phyloP scores from a whole-genome alignment of 1,140 invertebrate species.

The Caenorhabditis briggsae region DNA sequence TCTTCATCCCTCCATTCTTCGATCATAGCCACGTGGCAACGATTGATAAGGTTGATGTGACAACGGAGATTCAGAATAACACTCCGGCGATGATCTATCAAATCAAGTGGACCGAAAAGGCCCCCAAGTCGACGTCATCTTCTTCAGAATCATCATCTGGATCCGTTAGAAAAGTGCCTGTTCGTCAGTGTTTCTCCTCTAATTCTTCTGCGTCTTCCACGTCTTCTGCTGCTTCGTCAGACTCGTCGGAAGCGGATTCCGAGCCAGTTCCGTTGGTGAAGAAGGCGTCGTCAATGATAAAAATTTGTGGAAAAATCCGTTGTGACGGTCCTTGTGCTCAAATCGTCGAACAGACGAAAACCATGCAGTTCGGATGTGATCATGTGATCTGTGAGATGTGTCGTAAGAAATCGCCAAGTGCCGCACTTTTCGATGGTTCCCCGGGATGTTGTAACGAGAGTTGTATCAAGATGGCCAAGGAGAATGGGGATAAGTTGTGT shows the following conservation, averaged over 20 bases:
- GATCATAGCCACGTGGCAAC: background rate
- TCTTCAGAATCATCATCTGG: background rate
- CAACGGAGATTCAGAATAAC: background rate
- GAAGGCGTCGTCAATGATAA: conserved; percentile 37
- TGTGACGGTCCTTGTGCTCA: conserved; percentile 2
- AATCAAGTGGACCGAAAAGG: background rate
- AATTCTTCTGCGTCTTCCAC: too few species aligned
- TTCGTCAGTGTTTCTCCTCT: too few species aligned
- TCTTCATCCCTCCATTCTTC: background rate
- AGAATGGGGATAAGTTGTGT: conserved; percentile 5
- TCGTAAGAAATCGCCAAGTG: background rate
- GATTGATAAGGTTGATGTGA: conserved; percentile 4
- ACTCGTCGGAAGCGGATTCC: background rate
- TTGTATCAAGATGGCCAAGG: background rate
- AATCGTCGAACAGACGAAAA: background rate
- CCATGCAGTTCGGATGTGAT: conserved; percentile 18
- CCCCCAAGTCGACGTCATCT: background rate
- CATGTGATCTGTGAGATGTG: background rate
- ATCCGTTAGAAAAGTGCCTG: background rate
- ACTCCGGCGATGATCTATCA: background rate
- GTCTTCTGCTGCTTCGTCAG: background rate
- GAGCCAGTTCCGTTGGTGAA: conserved; percentile 4
- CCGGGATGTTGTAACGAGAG: conserved; percentile 1
- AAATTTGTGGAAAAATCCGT: conserved; percentile 2
- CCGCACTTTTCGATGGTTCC: conserved; percentile 6